Evolutionary conservation across 2,888 invertebrate genomes (phyloP).

Genomic region (Koerneria pararmatus): DNA sequence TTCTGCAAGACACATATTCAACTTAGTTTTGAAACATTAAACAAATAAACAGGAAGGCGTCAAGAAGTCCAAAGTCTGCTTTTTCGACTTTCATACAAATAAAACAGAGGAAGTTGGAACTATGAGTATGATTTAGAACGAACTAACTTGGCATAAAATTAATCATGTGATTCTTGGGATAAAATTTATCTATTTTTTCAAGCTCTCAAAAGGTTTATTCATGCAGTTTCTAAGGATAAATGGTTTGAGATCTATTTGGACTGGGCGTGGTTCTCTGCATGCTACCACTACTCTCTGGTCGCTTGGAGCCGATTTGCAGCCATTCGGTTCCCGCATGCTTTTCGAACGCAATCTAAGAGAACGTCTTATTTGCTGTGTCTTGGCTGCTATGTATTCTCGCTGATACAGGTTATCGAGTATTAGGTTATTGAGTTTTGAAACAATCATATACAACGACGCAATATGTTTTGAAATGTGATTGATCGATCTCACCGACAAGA

Average conservation of each 20-base stretch:
- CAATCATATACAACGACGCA: background rate
- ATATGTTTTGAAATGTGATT: background rate
- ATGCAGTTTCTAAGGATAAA: too few species aligned
- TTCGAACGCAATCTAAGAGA: conserved; percentile 40
- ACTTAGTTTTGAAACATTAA: too few species aligned
- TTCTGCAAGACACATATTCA: too few species aligned
- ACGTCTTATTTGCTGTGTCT: conserved; percentile 44
- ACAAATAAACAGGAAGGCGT: too few species aligned
- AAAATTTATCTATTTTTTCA: too few species aligned
- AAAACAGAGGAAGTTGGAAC: too few species aligned
- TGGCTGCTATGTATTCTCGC: conserved; percentile 45
- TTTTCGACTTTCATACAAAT: too few species aligned
- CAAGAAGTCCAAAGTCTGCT: too few species aligned
- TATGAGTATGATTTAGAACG: too few species aligned
- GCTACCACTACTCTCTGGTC: conserved; percentile 52
- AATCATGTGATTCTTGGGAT: too few species aligned
- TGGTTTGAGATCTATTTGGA: conserved; percentile 47
- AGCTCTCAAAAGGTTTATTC: too few species aligned
- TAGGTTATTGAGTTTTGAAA: conserved; percentile 1
- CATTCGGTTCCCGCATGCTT: conserved; percentile 42
- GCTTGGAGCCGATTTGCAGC: conserved; percentile 55
- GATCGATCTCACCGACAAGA: background rate
- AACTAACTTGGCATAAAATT: too few species aligned
- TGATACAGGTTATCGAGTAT: conserved; percentile 39
- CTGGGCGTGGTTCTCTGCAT: conserved; percentile 57